A percentile compares a stretch with the other conserved stretches of the same genome.
Evolutionary conservation across 2,113 vertebrate species (phyloP).

Genomic region (Scalopus aquaticus): DNA sequence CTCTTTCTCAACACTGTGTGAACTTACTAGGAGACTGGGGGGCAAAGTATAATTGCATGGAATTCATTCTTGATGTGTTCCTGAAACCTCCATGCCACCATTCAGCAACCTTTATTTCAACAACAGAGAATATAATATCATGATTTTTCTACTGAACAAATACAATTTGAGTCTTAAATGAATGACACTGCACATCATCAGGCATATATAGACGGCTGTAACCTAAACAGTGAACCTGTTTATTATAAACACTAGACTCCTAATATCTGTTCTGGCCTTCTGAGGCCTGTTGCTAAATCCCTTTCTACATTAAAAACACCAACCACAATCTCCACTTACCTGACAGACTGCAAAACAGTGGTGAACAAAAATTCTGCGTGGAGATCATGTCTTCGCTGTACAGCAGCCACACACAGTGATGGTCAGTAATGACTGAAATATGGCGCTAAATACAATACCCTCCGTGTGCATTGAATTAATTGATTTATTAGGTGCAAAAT

Average conservation of each 20-base stretch:
- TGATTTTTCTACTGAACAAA: slow-evolving; percentile 64
- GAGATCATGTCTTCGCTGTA: slow-evolving; percentile 66
- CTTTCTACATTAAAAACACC: slow-evolving; percentile 84
- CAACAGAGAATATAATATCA: slow-evolving; percentile 52
- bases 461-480: slow-evolving; percentile 86
- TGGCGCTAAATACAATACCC: slow-evolving; percentile 72
- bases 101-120: slow-evolving; percentile 56
- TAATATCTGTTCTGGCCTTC: slow-evolving; percentile 74
- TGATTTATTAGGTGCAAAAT: slow-evolving; percentile 86
- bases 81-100: slow-evolving; percentile 18
- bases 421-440: slow-evolving; percentile 82
- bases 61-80: slow-evolving; percentile 63
- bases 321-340: slow-evolving; percentile 73
- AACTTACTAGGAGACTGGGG: slow-evolving; percentile 25
- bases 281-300: slow-evolving; percentile 80
- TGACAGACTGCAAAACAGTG: slow-evolving; percentile 73
- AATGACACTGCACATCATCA: slow-evolving; percentile 56
- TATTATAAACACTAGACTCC: slow-evolving; percentile 60
- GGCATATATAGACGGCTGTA: slow-evolving; percentile 65
- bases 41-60: slow-evolving; percentile 65
- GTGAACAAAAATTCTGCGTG: slow-evolving; percentile 82
- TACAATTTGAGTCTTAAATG: slow-evolving; percentile 62
- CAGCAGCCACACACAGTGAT: slow-evolving; percentile 71
- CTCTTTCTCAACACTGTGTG: slow-evolving; percentile 20
- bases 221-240: slow-evolving; percentile 64